Evolutionary conservation across 2,797 vertebrate species (phyloP).

Genomic region (Gymnopithys bicolor): DNA sequence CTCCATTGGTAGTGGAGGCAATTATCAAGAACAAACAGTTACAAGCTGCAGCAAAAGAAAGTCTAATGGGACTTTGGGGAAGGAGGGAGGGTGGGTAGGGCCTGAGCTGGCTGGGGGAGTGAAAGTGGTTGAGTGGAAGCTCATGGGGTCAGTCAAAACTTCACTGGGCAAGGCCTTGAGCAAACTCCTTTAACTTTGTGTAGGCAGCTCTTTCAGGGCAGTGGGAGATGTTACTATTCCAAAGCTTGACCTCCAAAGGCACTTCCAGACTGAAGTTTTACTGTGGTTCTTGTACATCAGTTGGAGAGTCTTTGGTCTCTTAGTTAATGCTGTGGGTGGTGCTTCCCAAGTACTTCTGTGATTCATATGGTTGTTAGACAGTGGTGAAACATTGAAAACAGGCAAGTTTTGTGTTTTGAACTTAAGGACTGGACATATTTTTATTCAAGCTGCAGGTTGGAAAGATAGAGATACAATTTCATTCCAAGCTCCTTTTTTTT

Average conservation of each 20-base stretch:
- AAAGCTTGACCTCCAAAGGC: background rate
- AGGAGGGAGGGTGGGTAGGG: too few relatives aligned
- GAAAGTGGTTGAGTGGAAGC: background rate
- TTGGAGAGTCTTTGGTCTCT: background rate
- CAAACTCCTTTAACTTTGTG: background rate
- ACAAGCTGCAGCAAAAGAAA: background rate
- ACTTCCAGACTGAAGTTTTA: background rate
- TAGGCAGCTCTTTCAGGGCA: background rate
- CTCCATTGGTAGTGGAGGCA: background rate
- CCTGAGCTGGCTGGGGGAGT: background rate
- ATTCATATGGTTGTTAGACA: background rate
- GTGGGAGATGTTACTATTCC: background rate
- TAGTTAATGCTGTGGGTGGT: background rate
- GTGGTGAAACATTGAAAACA: background rate
- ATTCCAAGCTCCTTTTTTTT: background rate
- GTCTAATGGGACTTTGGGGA: background rate
- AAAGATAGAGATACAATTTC: background rate
- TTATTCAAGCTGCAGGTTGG: background rate
- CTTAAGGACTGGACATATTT: accelerated
- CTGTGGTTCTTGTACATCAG: accelerated
- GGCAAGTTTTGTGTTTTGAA: background rate
- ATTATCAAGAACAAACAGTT: background rate
- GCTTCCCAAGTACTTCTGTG: background rate
- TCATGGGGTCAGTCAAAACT: accelerated
- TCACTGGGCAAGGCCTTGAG: background rate